Percentiles rank a stretch among this genome's conserved stretches.
Conservation (phyloP, 2,888 invertebrate species). For the Caenorhabditis uteleia region DNA sequence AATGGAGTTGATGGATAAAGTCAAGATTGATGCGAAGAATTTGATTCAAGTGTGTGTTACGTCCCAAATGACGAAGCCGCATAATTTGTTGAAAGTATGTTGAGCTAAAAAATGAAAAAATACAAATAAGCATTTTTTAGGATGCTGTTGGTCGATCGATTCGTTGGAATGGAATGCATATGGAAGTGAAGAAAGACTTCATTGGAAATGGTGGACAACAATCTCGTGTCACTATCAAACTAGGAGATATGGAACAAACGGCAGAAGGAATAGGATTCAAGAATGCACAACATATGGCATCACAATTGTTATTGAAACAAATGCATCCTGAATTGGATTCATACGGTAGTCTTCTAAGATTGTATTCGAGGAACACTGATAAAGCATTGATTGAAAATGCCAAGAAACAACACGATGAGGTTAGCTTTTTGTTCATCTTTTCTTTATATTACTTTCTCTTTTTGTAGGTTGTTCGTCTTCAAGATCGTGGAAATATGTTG, state of each 20-base stretch:
- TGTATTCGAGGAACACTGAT: constrained; percentile 80
- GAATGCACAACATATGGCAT: constrained; percentile 93
- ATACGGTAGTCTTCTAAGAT: constrained; percentile 90
- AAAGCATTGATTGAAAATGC: constrained; percentile 74
- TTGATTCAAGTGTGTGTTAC: constrained; percentile 16
- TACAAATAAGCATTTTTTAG: no score
- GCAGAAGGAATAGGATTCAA: constrained; percentile 90
- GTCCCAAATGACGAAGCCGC: constrained; percentile 24
- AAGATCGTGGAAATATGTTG: constrained; percentile 26
- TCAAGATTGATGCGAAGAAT: constrained; percentile 73
- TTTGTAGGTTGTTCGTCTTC: constrained; percentile 41
- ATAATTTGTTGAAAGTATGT: constrained; percentile 12
- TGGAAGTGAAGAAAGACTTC: constrained; percentile 12
- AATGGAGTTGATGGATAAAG: constrained; percentile 78
- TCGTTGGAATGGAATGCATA: constrained; percentile 29
- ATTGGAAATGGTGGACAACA: constrained; percentile 19
- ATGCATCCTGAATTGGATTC: constrained; percentile 81
- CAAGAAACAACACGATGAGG: constrained; percentile 37
- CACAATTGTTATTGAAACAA: constrained; percentile 88
- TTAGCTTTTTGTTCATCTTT: neutral
- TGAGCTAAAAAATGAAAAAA: no score
- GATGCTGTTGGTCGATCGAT: constrained; percentile 22
- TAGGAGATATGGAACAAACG: constrained; percentile 76
- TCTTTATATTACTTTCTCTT: neutral
- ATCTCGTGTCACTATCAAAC: constrained; percentile 11